Conservation (phyloP, 1,140 invertebrate genomes). For the Scaptodrosophila lebanonensis region DNA sequence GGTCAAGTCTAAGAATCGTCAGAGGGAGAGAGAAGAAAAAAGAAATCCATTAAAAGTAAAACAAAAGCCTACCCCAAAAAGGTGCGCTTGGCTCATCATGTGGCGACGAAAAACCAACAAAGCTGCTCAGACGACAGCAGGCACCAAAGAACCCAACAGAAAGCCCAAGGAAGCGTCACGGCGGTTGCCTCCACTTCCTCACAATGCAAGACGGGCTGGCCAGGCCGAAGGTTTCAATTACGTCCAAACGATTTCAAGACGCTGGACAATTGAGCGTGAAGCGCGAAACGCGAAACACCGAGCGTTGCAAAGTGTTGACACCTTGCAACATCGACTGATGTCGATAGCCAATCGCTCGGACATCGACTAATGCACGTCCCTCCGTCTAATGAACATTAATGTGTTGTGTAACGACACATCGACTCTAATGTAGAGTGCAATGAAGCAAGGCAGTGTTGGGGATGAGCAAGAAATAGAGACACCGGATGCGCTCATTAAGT, state of each 20-base stretch:
- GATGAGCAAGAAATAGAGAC: conserved; percentile 16
- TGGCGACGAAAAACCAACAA: conserved; percentile 27
- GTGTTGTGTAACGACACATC: conserved; percentile 65
- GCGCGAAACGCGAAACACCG: conserved; percentile 20
- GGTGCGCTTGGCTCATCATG: not conserved
- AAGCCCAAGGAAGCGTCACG: conserved; percentile 55
- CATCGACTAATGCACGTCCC: too few relatives aligned
- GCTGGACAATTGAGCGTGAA: conserved; percentile 64
- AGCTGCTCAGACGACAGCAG: conserved; percentile 26
- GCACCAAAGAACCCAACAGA: not conserved
- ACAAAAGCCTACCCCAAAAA: conserved; percentile 34
- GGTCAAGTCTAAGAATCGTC: conserved; percentile 60
- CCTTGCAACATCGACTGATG: not conserved
- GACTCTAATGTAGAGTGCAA: conserved; percentile 74
- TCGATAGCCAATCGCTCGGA: not conserved
- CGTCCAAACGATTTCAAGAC: conserved; percentile 19
- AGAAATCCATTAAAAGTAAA: conserved; percentile 24
- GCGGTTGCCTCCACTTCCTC: conserved; percentile 68
- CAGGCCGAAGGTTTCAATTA: conserved; percentile 49
- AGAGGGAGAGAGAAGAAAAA: too few relatives aligned
- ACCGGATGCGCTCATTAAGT: conserved; percentile 69
- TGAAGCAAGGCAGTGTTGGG: conserved; percentile 45
- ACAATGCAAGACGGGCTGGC: conserved; percentile 11
- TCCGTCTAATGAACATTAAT: conserved; percentile 71
- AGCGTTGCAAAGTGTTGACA: not conserved